Conservation (phyloP, 2,113 vertebrate species). For the Tragelaphus buxtoni region DNA sequence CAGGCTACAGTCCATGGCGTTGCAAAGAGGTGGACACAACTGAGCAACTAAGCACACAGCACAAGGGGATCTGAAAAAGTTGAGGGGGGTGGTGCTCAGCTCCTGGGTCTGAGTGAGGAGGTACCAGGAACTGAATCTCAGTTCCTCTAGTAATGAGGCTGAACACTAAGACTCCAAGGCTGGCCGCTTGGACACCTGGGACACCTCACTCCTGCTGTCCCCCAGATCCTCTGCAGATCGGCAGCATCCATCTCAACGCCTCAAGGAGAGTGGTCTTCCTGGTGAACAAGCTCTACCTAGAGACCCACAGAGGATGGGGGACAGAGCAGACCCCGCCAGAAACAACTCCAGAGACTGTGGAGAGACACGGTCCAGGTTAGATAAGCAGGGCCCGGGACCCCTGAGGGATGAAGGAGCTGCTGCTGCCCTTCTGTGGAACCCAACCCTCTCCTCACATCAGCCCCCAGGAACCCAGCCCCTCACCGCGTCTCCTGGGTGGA, state of each 20-base stretch:
- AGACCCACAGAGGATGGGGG: slow-evolving; percentile 81
- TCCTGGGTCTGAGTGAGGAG: background rate
- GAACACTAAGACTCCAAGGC: background rate
- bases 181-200: background rate
- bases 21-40: background rate
- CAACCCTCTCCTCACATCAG: slow-evolving; percentile 57
- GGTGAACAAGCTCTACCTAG: slow-evolving; percentile 88
- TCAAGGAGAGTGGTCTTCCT: slow-evolving; percentile 82
- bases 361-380: slow-evolving; percentile 15
- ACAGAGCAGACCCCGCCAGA: slow-evolving; percentile 22
- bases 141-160: background rate
- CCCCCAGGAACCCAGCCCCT: background rate
- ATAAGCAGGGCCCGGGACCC: background rate
- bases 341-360: background rate
- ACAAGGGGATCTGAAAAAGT: background rate
- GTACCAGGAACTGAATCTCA: background rate
- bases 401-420: background rate
- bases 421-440: background rate
- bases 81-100: background rate
- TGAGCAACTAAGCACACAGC: background rate
- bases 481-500: slow-evolving; percentile 91
- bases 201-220: background rate
- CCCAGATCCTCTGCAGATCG: slow-evolving; percentile 73
- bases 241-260: slow-evolving; percentile 68
- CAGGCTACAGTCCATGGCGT: background rate